These are phyloP conservation scores for Athene noctua DNA, from an alignment of 2,113 vertebrate species.

Conservation along the genomic window DNA sequence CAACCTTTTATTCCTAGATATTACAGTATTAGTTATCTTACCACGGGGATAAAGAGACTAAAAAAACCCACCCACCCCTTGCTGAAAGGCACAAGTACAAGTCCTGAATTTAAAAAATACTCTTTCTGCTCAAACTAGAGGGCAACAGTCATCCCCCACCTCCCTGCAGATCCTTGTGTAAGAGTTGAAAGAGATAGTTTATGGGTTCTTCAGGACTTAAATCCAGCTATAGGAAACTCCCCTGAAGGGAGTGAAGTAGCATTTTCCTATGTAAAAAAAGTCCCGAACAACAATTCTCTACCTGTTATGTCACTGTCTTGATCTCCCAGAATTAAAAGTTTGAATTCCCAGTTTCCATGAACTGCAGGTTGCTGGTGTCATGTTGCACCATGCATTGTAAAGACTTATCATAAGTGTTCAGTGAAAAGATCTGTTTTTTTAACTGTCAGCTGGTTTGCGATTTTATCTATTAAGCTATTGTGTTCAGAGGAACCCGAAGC, in stretches of 20 bases:
- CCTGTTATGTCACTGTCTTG: neutral
- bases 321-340: neutral
- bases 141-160: neutral
- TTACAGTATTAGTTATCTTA: neutral
- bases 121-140: neutral
- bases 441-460: neutral
- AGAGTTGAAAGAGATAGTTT: neutral
- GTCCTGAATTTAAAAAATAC: neutral
- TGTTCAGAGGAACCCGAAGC: neutral
- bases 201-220: neutral
- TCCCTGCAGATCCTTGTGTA: neutral
- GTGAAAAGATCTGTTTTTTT: neutral
- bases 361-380: neutral
- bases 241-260: neutral
- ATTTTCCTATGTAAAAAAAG: neutral
- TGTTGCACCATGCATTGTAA: neutral
- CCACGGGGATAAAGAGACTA: neutral
- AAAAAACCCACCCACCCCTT: neutral
- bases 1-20: neutral
- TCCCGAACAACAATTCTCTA: neutral
- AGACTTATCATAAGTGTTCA: neutral
- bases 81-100: neutral
- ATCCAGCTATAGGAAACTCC: neutral
- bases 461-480: constrained; percentile 18
- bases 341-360: neutral